Evolutionary conservation across 2,797 vertebrate genomes (phyloP).

Genomic region (Mormyrus proboscirostris): DNA sequence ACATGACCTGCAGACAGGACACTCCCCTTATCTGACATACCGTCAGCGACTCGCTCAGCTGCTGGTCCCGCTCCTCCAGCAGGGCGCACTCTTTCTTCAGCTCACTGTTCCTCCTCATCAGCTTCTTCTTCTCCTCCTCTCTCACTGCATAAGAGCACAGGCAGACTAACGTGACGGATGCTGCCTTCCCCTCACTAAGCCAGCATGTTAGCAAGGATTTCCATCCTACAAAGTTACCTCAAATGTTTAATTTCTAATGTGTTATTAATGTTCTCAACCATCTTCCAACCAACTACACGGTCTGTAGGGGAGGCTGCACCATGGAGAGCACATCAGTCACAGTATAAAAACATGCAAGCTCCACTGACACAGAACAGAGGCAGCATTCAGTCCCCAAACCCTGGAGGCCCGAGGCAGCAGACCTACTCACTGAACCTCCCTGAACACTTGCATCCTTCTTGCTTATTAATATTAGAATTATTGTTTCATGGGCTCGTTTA

Average conservation of each 20-base stretch:
- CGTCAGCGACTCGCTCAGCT: slow-evolving; percentile 73
- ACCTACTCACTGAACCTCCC: not conserved
- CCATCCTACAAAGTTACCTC: not conserved
- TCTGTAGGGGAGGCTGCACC: not conserved
- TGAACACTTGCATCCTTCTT: not conserved
- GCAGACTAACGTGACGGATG: not conserved
- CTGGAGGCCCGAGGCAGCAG: not conserved
- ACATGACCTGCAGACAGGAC: not conserved
- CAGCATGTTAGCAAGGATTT: slow-evolving; percentile 19
- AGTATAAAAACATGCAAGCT: not conserved
- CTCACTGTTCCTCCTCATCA: slow-evolving; percentile 77
- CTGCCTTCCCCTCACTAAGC: not conserved
- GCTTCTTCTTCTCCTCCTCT: slow-evolving; percentile 86
- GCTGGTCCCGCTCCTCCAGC: slow-evolving; percentile 78
- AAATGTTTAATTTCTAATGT: not conserved
- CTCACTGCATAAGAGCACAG: slow-evolving; percentile 64
- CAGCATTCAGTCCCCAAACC: not conserved
- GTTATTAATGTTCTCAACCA: not conserved
- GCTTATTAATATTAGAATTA: not conserved
- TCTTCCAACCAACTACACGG: not conserved
- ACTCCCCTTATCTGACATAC: slow-evolving; percentile 49
- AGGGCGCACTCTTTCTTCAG: slow-evolving; percentile 79
- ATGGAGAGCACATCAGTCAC: not conserved
- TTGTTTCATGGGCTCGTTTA: slow-evolving; percentile 39
- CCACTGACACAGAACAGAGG: not conserved